Evolutionary conservation across 2,797 vertebrate genomes (phyloP), one percentile per base, ranked within the genome.

Genomic region (Poeciliopsis turneri): DNA sequence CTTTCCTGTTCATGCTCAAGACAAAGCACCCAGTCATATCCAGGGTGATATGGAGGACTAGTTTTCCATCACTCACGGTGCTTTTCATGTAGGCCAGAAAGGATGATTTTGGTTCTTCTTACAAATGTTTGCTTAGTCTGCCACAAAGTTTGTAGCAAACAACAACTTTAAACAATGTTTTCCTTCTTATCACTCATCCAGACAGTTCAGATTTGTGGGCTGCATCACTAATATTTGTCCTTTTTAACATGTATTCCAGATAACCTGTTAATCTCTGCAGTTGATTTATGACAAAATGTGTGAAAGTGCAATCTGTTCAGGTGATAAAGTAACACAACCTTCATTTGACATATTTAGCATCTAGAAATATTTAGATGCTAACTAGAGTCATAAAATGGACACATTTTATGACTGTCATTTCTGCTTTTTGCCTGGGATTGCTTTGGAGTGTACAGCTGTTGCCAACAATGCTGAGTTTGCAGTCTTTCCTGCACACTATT

Each of bases 381-480:
- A 41, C 8, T 41, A 41, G 7, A 41, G 39, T 41, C 39, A 41
- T 41, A 41, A 41, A 41, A 41, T 9, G 8, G 39, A 68, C 6
- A 0, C 18, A 20, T 39, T 69, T 39, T 69, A 69, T 43, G 10
- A 43, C 36, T 69, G 39, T 69, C 15, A 69, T 13, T 43, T 43
- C 20, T 15, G 23, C 68, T 45, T 45, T 43, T 70, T 45, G 5
- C 5, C 12, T 70, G 23, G 41, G 25, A 70, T 43, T 45, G 39
- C 68, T n/a, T 70, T 70, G 68, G 23, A 43, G 39, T n/a, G 25
- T 28, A 70, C 68, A 55, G 53, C 73, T 74, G 49, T 43, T 74
- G 73, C 39, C 28, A n/a, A 55, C 36, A 74, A 45, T 59, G 53
- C 39, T 74, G 33, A 75, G 28, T 57, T 73, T 36, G 71, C 46